Base-by-base conservation (phyloP, 2,888 invertebrate species). In the Apodemia hepburni region DNA sequence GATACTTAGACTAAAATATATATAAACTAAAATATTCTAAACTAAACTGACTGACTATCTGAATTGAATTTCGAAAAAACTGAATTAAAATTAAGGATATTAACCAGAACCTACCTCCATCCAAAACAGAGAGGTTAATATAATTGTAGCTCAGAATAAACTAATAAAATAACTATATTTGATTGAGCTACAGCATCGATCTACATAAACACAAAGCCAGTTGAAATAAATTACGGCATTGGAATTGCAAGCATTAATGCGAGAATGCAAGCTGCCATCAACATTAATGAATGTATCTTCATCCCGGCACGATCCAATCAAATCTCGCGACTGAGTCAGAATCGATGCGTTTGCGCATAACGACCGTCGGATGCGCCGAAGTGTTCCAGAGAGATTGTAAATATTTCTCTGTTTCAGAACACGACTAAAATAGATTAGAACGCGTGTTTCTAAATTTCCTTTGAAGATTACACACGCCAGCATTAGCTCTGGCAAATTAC, bases 401-500 rank as follows among this genome's bases (percentile, higher is more conserved):
- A 91, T 90, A 91, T 90, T 91, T 87, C 90, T 87, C 89, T 90
- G 90, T 90, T 91, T 88, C 87, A 82, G 87, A 87, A 89, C 87
- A 77, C 82, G 85, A 87, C 90, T 77, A 81, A 90, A 91, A 91
- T 91, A 91, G 90, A 89, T 83, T 82, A 89, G 90, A 84, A 89
- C 90, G 90, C 87, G 85, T 89, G 91, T 91, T 90, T 84, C 90
- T 88, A 90, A 90, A 90, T 90, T 90, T 84, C 85, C 91, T 91
- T 91, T 91, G 91, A 91, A 91, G 91, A 91, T 91, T 91, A 90
- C 85, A 88, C 87, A 88, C 82, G 84, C 89, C 80, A 80, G 87
- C 85, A 89, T 90, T 90, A 90, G 90, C 87, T 87, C 91, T 91
- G 89, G 91, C 91, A 89, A 91, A 91, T 91, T 91, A 91, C 88